Base-by-base conservation (phyloP, 2,888 invertebrate genomes). In the Diarsia rubi region DNA sequence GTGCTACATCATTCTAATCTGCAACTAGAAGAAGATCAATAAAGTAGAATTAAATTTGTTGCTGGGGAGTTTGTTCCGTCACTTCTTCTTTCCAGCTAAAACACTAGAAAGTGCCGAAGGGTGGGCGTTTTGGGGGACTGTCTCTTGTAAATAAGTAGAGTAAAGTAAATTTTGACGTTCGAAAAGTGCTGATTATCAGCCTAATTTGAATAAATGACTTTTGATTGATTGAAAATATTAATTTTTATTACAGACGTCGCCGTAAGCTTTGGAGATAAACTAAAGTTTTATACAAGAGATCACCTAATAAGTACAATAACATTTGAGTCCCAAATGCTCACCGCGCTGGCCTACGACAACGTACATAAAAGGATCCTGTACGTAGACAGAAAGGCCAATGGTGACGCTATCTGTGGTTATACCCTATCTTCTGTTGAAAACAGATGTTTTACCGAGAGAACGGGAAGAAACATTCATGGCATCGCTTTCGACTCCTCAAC, bases 401-500 rank as follows among this genome's bases (percentile, higher is more conserved):
- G 97, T 86, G 97, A 97, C 59, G 98, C 97, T 69, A 97, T 98
- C 91, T 98, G 97, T 91, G 97, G 97, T 77, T 95, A 91, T 85
- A 91, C 94, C 73, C 78, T 96, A 87, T 84, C 88, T 21, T 92
- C 90, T 9, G 93, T 92, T 75, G 93, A 94, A 81, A 93, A 91
- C 79, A 92, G 93, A 67, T 91, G 94, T 3, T 88, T 97, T 69
- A 95, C 97, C 2, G 95, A 93, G 79, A 97, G 93, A 73, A 96
- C 93, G 78, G 96, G 96, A 24, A 97, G 97, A 86, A 97, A 95
- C 44, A 97, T 98, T 52, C 97, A 98, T 91, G 98, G 98, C 12
- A 93, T 99, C 81, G 98, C 98, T 0, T 98, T 98, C 89, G 99
- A 99, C 94, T 97, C 97, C 0, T 92, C 97, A 0, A 96, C 97